These are phyloP conservation scores for Arenaria interpres DNA, from an alignment of 2,113 vertebrate genomes.

Conservation along the genomic window DNA sequence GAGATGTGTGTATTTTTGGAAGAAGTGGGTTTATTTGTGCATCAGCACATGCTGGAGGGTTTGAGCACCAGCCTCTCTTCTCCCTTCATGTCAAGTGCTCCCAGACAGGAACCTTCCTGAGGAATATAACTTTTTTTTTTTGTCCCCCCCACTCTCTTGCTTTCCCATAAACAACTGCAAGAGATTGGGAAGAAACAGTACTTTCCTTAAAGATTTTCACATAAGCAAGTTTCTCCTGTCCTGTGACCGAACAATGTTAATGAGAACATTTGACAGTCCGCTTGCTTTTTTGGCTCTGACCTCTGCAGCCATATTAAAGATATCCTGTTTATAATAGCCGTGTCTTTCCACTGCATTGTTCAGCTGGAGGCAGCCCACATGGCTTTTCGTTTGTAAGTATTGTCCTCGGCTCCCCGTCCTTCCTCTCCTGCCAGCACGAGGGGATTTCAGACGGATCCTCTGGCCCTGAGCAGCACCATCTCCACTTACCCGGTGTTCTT, in stretches of 20 bases:
- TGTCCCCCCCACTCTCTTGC: not conserved
- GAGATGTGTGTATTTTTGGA: not conserved
- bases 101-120: not conserved
- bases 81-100: not conserved
- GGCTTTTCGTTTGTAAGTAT: slow-evolving; percentile 32
- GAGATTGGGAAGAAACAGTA: not conserved
- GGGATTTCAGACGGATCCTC: not conserved
- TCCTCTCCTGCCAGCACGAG: not conserved
- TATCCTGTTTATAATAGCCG: slow-evolving; percentile 57
- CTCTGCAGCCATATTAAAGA: slow-evolving; percentile 52
- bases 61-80: not conserved
- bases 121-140: not conserved
- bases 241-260: not conserved
- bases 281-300: slow-evolving; percentile 44
- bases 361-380: slow-evolving; percentile 38
- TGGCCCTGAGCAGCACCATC: not conserved
- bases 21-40: not conserved
- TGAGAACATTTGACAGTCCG: not conserved
- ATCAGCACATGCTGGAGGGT: not conserved
- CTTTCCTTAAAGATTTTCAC: not conserved
- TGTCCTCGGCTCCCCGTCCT: not conserved
- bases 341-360: slow-evolving; percentile 53
- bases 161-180: not conserved
- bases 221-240: not conserved
- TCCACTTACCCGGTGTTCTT: not conserved